A percentile compares a stretch with the other conserved stretches of the same genome.
Evolutionary conservation across 1,140 invertebrate species (phyloP).

Genomic region (Drosophila hydei): DNA sequence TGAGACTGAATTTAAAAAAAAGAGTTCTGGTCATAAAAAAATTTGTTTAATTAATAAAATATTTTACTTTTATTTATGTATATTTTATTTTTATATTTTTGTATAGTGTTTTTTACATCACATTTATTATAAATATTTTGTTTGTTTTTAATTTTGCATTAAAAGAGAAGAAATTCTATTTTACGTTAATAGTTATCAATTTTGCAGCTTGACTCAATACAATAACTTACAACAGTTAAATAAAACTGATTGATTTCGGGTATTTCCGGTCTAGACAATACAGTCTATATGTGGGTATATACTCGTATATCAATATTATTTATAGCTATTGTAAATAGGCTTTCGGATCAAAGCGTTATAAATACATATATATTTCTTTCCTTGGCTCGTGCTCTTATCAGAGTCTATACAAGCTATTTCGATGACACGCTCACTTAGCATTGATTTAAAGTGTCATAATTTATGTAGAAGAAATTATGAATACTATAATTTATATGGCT

Average conservation of each 20-base stretch:
- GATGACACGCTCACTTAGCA: slow-evolving; percentile 55
- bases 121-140: too few relatives aligned
- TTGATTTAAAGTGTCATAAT: slow-evolving; percentile 47
- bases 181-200: too few relatives aligned
- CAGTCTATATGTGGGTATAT: background rate
- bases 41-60: too few relatives aligned
- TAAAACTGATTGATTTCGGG: background rate
- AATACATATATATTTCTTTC: background rate
- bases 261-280: slow-evolving; percentile 27
- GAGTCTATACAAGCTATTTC: background rate
- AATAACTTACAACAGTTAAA: slow-evolving; percentile 9
- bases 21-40: too few relatives aligned
- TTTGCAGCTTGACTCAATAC: background rate
- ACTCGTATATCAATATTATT: slow-evolving; percentile 9
- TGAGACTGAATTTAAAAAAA: too few relatives aligned
- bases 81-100: too few relatives aligned
- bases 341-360: background rate
- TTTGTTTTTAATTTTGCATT: background rate
- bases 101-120: too few relatives aligned
- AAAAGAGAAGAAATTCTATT: background rate
- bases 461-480: slow-evolving; percentile 46
- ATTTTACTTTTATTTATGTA: too few relatives aligned
- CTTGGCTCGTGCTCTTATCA: slow-evolving; percentile 8
- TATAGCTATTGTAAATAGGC: slow-evolving; percentile 22
- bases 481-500: background rate